Base-by-base conservation (phyloP, 2,797 vertebrate genomes). In the Podargus strigoides region DNA sequence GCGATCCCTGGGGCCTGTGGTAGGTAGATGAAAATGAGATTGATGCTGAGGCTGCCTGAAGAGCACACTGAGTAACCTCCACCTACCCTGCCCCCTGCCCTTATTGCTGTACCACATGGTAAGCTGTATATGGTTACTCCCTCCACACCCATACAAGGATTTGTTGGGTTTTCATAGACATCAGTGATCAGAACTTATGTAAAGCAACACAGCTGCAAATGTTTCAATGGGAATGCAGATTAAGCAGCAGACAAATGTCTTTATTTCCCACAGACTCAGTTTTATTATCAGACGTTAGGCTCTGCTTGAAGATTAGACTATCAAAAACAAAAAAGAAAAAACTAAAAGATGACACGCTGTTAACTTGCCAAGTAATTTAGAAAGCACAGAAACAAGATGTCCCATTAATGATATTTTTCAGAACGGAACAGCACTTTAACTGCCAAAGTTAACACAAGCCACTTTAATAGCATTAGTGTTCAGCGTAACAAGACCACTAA, bases 361-460 rank as follows among this genome's bases (percentile, higher is more conserved):
- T 66, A 84, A 72, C 32, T 53, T 73, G 46, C 62, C 78, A 76
- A 84, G 14, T n/a, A 68, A 79, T 87, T 82, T 34, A 82, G 63
- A 69, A 93, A 92, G 55, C 47, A 82, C 10, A 73, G 64, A 92
- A 85, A 90, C 1, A 7, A 89, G 44, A 75, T 0, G 1, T 36
- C 55, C 42, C 20, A 82, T 1, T 4, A 85, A 58, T 42, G 26
- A 21, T n/a, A 46, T 50, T 90, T 85, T 92, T 76, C 83, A 94
- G 63, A 82, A 23, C 8, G 27, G 42, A 90, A 52, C 53, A 55
- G 67, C 46, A 66, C 50, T 75, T 86, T 64, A 67, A 49, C 66
- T 68, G 85, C 52, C 89, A 41, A 70, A 88, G 64, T 83, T 83
- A 96, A 88, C 60, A 83, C 7, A 83, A 41, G 36, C 36, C 67